phyloP scores from a whole-genome alignment of 1,140 invertebrate genomes.

The Bombus pascuorum region DNA sequence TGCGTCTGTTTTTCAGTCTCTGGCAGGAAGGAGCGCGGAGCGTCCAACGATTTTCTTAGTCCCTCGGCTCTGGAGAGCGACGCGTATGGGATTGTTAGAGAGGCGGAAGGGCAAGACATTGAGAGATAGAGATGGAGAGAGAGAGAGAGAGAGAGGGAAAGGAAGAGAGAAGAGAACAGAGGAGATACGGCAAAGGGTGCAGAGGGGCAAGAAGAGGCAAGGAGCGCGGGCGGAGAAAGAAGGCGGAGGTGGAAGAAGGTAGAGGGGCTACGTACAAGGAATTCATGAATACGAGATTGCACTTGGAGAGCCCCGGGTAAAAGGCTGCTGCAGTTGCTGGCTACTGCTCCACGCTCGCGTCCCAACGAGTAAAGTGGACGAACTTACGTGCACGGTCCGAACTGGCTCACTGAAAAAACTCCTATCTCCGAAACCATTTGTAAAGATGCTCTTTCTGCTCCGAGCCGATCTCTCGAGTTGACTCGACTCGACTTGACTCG shows the following conservation, averaged over 20 bases:
- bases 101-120: constrained; percentile 3
- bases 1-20: background rate
- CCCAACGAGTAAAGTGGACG: constrained; percentile 50
- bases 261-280: constrained; percentile 66
- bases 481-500: no score
- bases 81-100: constrained; percentile 32
- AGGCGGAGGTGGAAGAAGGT: constrained; percentile 48
- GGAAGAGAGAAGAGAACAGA: no score
- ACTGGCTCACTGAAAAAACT: constrained; percentile 18
- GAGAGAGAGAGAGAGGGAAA: no score
- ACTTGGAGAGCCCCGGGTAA: constrained; percentile 68
- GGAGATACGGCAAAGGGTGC: background rate
- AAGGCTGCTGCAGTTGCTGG: constrained; percentile 62
- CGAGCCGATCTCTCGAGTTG: background rate
- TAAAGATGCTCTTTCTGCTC: constrained; percentile 5
- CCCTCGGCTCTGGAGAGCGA: constrained; percentile 3
- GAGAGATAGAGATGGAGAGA: background rate
- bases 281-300: constrained; percentile 77
- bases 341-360: constrained; percentile 54
- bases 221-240: constrained; percentile 14
- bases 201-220: background rate
- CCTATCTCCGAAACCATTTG: constrained; percentile 13
- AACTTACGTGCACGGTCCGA: constrained; percentile 39
- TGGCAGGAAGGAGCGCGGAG: background rate
- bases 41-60: constrained; percentile 34